phyloP scores from a whole-genome alignment of 2,113 vertebrate species.

The Eretmochelys imbricata region DNA sequence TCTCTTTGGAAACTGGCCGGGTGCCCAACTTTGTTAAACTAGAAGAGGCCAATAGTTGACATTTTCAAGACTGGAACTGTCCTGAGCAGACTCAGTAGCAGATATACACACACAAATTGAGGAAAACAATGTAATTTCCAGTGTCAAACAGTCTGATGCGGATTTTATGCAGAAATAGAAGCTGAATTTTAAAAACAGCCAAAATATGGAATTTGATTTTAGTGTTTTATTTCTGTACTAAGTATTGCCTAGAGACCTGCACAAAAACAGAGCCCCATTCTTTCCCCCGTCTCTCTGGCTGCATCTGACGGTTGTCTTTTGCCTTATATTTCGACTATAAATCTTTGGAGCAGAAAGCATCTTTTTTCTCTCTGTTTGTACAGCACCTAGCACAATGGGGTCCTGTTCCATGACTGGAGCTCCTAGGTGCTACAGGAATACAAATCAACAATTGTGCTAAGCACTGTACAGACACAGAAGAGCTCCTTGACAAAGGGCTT shows the following conservation, averaged over 20 bases:
- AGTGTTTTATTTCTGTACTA: background rate
- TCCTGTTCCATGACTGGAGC: background rate
- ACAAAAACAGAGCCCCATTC: background rate
- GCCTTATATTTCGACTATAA: background rate
- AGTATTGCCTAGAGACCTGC: background rate
- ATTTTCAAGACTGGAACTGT: background rate
- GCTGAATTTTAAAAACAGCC: background rate
- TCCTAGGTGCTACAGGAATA: background rate
- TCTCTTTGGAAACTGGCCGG: conserved; percentile 16
- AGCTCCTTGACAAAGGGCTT: background rate
- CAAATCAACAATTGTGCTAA: background rate
- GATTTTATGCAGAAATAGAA: background rate
- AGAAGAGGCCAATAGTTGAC: background rate
- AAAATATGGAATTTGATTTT: background rate
- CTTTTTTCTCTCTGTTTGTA: background rate
- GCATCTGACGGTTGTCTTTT: background rate
- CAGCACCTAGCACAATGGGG: background rate
- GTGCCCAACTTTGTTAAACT: background rate
- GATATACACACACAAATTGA: rapidly evolving
- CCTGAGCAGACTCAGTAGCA: background rate
- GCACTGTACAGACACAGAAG: background rate
- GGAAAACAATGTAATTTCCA: background rate
- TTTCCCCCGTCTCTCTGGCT: background rate
- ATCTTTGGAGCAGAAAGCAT: too few species aligned
- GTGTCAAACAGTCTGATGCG: background rate